Percentiles rank a stretch among this genome's conserved stretches.
phyloP scores from a whole-genome alignment of 2,113 vertebrate species.

The Pica pica region DNA sequence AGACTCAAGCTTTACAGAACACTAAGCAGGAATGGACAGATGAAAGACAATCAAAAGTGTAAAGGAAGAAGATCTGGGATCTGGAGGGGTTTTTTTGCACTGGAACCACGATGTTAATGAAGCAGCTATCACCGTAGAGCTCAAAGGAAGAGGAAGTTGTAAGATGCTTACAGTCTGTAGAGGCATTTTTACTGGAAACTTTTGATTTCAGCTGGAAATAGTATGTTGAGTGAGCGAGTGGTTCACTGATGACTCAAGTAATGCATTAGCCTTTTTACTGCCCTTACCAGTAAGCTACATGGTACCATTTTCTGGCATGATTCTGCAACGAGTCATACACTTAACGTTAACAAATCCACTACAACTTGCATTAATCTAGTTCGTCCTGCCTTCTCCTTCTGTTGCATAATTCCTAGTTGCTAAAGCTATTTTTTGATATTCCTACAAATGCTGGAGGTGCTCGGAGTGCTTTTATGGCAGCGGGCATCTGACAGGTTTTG shows the following conservation, averaged over 20 bases:
- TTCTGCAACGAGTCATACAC: neutral
- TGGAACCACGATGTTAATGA: conserved; percentile 33
- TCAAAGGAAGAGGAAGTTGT: neutral
- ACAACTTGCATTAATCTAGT: conserved; percentile 45
- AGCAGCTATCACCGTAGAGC: conserved; percentile 22
- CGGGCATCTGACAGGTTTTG: conserved; percentile 7
- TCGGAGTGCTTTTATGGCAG: neutral
- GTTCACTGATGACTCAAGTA: neutral
- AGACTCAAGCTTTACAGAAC: conserved; percentile 95
- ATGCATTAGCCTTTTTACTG: conserved; percentile 6
- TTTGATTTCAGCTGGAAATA: conserved; percentile 28
- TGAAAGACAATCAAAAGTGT: conserved; percentile 89
- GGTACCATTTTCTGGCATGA: conserved; percentile 55
- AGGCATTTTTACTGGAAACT: neutral
- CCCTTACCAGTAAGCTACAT: conserved; percentile 34
- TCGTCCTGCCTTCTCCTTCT: conserved; percentile 1
- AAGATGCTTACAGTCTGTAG: neutral
- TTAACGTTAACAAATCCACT: conserved; percentile 53
- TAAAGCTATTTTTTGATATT: conserved; percentile 41
- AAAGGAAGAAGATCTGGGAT: conserved; percentile 29
- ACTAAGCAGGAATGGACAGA: conserved; percentile 96
- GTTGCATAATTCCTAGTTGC: conserved; percentile 34
- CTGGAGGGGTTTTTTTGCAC: conserved; percentile 20
- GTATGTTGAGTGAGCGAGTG: neutral
- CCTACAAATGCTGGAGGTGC: conserved; percentile 29